Evolutionary conservation across 2,113 vertebrate species (phyloP), one percentile per base, ranked within the genome.

Genomic region (Esox niger): DNA sequence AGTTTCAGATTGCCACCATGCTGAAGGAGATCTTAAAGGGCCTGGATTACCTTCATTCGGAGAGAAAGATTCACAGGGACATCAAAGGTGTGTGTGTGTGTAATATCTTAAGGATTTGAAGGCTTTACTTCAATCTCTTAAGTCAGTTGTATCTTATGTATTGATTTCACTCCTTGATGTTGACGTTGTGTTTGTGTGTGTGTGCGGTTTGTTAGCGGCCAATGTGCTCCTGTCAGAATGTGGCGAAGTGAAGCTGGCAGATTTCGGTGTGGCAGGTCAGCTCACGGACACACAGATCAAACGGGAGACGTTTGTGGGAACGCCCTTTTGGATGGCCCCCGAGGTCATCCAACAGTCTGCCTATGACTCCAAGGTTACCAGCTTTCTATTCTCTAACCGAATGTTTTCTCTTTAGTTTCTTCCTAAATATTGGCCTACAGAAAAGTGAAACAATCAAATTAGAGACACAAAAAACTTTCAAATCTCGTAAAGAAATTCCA

Each of bases 41-140:
- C 78, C 88, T 95, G 70, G 94, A 95, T 80, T 95, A 95, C 83
- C 89, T 95, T 43, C 94, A 95, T 81, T 95, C 93, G 2, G 94
- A 95, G 88, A 95, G 95, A 87, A 95, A 95, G 89, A 95, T 95
- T 81, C 94, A 95, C 86, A 91, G 94, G 73, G 94, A 95, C 83
- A 95, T 95, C 83, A 95, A 95, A 94, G 94, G 94, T 95, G 76
- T 52, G 29, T 32, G 6, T 46, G 59, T 10, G 8, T 29, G 9
- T 60, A 26, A 21, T 63, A 21, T 55, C 30, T 43, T 43, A 1
- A 9, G 47, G 7, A 23, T 21, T 52, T n/a, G n/a, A n/a, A 9
- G n/a, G 17, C 2, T 52, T 52, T 43, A 43, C 15, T 52, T 43
- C 38, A 15, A 17, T 10, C 38, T 43, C 47, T 52, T 52, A n/a